Evolutionary conservation across 2,888 invertebrate species (phyloP).

Genomic region (Eurytoma adleriae): DNA sequence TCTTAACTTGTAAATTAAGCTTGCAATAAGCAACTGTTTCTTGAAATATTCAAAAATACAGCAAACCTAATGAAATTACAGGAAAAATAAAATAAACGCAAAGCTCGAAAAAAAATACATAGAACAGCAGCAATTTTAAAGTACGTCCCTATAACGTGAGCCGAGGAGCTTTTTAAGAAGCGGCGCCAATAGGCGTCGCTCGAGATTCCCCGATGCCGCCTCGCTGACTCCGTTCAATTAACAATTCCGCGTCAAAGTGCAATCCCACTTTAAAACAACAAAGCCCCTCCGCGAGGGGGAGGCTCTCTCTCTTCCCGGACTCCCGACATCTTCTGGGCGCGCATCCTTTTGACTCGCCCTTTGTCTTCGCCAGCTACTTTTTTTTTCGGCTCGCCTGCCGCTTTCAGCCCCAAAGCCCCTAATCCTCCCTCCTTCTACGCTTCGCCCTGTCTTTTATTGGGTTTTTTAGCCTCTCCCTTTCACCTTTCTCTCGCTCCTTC

Average conservation of each 20-base stretch:
- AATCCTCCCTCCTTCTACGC: slow-evolving; percentile 43
- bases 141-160: too few relatives aligned
- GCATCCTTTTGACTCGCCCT: slow-evolving; percentile 36
- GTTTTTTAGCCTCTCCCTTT: slow-evolving; percentile 5
- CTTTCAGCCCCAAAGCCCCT: slow-evolving; percentile 42
- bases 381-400: slow-evolving; percentile 56
- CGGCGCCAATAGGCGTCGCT: background rate
- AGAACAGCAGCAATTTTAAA: slow-evolving; percentile 7
- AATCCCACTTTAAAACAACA: slow-evolving; percentile 47
- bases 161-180: slow-evolving; percentile 18
- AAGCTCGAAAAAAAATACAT: background rate
- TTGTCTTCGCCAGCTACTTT: slow-evolving; percentile 51
- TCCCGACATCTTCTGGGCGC: slow-evolving; percentile 53
- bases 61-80: too few relatives aligned
- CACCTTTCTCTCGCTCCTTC: background rate
- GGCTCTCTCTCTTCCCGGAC: slow-evolving; percentile 48
- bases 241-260: slow-evolving; percentile 52
- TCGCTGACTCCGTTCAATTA: slow-evolving; percentile 49
- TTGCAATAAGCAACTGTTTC: too few relatives aligned
- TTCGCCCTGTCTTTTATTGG: slow-evolving; percentile 13
- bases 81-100: too few relatives aligned
- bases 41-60: too few relatives aligned
- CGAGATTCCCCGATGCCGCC: background rate
- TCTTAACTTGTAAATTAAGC: too few relatives aligned
- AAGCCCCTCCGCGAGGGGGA: slow-evolving; percentile 14